Base-by-base conservation (phyloP, 2,113 vertebrate species). In the Tychaedon coryphoeus region DNA sequence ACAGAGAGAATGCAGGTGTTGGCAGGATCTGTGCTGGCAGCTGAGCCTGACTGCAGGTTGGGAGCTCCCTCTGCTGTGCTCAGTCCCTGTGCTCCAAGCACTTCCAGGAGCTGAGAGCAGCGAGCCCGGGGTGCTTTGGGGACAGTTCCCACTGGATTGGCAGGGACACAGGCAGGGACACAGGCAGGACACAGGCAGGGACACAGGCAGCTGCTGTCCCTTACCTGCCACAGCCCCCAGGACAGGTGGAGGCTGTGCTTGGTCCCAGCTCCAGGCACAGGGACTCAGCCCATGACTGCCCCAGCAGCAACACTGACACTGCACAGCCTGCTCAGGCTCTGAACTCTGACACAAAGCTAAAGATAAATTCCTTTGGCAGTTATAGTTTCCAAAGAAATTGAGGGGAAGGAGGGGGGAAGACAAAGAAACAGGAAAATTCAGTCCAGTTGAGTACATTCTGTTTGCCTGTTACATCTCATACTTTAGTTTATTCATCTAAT, bases 51-150 rank as follows among this genome's bases (percentile, higher is more conserved):
- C 1, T 1, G 83, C 18, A 16, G 36, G 4, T 0, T 23, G 80
- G 76, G 71, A 83, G 80, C 91, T 92, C 94, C 93, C 95, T 76
- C 94, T 82, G 7, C 5, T 50, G 96, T 42, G 75, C 79, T 64
- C 73, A 14, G 65, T 9, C 57, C 5, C 56, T 18, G 15, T 5
- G 33, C 71, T 20, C 77, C 22, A 5, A 50, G 78, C 0, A 1
- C n/a, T 36, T 1, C 47, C 58, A 22, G 5, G 9, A 33, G 54
- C 36, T 10, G 53, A 19, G 40, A 42, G 33, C 74, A 78, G 69
- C 8, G 10, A 57, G 72, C 29, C 10, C 0, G 0, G 36, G 50
- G 28, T 0, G 4, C 25, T 14, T 0, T 8, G 67, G 81, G 58
- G 18, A 34, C 62, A 5, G 11, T 2, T 38, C 51, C 89, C 15